Evolutionary conservation across 2,888 invertebrate species (phyloP).

Genomic region (Imbricaverruca yamaguchii): DNA sequence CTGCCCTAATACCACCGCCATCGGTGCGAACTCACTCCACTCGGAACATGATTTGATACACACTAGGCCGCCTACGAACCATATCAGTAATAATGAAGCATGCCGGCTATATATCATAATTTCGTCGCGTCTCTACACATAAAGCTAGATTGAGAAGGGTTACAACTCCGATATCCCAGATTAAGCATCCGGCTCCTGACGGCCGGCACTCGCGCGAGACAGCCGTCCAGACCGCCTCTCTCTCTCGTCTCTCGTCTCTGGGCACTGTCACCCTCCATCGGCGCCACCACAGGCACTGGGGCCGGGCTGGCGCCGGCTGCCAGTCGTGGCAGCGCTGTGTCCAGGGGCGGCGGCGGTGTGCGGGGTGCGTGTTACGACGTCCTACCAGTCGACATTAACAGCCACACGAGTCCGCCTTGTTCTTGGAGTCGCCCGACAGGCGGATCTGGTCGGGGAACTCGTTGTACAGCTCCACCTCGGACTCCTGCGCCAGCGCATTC

Average conservation of each 20-base stretch:
- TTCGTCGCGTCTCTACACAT: neutral
- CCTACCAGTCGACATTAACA: neutral
- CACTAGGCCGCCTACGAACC: neutral
- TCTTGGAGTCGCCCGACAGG: conserved; percentile 44
- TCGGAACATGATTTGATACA: neutral
- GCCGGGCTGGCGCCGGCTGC: too few relatives aligned
- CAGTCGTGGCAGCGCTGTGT: too few relatives aligned
- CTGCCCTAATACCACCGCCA: too few relatives aligned
- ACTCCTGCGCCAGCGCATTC: conserved; percentile 89
- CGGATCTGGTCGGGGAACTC: conserved; percentile 94
- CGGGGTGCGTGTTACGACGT: too few relatives aligned
- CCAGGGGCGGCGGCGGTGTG: too few relatives aligned
- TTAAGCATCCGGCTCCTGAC: neutral
- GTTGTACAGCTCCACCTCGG: conserved; percentile 75
- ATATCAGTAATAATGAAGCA: neutral
- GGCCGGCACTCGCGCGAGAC: too few relatives aligned
- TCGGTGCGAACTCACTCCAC: too few relatives aligned
- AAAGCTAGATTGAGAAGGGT: neutral
- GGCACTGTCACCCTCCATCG: too few relatives aligned
- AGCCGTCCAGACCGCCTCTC: too few relatives aligned
- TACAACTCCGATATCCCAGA: neutral
- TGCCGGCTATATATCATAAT: neutral
- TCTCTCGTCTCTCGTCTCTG: too few relatives aligned
- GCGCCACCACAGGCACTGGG: too few relatives aligned
- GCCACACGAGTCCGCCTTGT: conserved; percentile 31